Conservation (phyloP, 2,797 vertebrate genomes). For the Zenarchopterus dispar region DNA sequence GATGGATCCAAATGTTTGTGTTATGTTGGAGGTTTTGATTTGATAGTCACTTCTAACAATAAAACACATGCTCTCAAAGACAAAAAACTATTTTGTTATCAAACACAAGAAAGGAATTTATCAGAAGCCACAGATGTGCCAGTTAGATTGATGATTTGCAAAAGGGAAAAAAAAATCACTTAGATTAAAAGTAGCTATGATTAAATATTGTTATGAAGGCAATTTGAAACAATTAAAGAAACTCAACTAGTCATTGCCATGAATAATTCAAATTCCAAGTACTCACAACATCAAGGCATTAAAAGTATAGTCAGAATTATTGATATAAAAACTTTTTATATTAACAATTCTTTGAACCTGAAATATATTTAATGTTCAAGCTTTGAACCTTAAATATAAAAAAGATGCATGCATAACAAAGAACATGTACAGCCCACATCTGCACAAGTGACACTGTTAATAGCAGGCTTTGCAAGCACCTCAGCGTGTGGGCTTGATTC, state of each 20-base stretch:
- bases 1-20: no score
- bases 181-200: conserved; percentile 1
- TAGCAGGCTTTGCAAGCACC: conserved; percentile 6
- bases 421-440: neutral
- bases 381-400: no score
- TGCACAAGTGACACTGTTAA: neutral
- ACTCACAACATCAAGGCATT: neutral
- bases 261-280: conserved; percentile 2
- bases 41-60: no score
- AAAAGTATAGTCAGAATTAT: neutral
- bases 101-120: neutral
- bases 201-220: conserved; percentile 6
- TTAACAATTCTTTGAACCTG: neutral
- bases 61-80: no score
- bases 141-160: conserved; percentile 9
- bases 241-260: neutral
- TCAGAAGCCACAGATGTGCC: conserved; percentile 15
- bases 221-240: conserved; percentile 8
- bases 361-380: neutral
- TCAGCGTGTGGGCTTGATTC: conserved; percentile 1
- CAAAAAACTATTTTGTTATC: no score
- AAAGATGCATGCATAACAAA: no score
- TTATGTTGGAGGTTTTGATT: no score
- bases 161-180: conserved; percentile 16
- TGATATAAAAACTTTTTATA: neutral